Evolutionary conservation across 2,888 invertebrate genomes (phyloP).

Genomic region (Tinea semifulvella): DNA sequence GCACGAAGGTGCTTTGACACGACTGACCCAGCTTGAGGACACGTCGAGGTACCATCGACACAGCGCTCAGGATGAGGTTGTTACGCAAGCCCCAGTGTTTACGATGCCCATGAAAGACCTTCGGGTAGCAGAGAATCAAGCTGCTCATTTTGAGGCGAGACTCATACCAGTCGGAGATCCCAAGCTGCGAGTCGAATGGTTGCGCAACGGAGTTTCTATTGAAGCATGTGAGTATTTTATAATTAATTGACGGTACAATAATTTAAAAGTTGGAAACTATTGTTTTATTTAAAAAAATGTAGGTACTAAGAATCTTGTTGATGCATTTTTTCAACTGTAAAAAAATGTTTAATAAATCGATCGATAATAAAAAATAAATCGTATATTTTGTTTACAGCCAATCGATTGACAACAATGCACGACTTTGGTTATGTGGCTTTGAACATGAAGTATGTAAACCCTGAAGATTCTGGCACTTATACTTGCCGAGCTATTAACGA

Average conservation of each 20-base stretch:
- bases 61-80: conserved; percentile 77
- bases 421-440: conserved; percentile 98
- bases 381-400: conserved; percentile 54
- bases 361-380: not conserved
- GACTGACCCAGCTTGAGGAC: conserved; percentile 85
- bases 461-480: conserved; percentile 96
- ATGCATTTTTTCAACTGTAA: not conserved
- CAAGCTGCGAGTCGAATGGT: conserved; percentile 92
- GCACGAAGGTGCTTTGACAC: conserved; percentile 84
- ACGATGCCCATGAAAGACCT: conserved; percentile 91
- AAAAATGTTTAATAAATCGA: conserved; percentile 1
- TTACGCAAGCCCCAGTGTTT: conserved; percentile 91
- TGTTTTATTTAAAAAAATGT: not conserved
- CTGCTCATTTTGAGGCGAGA: conserved; percentile 93
- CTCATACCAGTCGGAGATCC: conserved; percentile 95
- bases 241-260: no score
- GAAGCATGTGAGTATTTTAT: conserved; percentile 77
- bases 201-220: conserved; percentile 89
- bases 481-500: conserved; percentile 94
- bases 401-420: conserved; percentile 92
- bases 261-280: not conserved
- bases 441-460: conserved; percentile 93
- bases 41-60: conserved; percentile 78
- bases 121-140: conserved; percentile 87
- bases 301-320: not conserved